phyloP scores from a whole-genome alignment of 2,797 vertebrate species.

The Schizopygopsis pylzovi region DNA sequence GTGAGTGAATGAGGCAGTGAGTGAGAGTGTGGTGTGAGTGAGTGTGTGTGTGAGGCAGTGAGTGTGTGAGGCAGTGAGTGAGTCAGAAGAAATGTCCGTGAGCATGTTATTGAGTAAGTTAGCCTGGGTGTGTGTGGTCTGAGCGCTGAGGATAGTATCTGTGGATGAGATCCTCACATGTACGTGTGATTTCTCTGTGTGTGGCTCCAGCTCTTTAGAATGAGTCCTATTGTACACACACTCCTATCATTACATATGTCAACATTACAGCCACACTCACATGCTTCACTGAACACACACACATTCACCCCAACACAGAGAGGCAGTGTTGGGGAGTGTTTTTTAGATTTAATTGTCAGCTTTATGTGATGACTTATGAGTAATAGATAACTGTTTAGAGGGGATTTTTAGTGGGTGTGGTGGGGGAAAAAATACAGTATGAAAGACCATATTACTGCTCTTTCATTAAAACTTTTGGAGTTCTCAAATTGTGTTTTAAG shows the following conservation, averaged over 20 bases:
- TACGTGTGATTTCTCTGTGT: constrained; percentile 81
- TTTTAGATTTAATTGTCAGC: constrained; percentile 1
- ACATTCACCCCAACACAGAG: constrained; percentile 42
- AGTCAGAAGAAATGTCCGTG: constrained; percentile 26
- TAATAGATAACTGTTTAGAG: too few relatives aligned
- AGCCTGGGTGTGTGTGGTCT: constrained; percentile 46
- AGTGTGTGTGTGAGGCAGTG: neutral
- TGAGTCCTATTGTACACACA: constrained; percentile 73
- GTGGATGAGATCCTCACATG: constrained; percentile 64
- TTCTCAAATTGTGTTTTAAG: too few relatives aligned
- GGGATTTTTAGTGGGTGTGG: too few relatives aligned
- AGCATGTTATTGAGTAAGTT: constrained; percentile 14
- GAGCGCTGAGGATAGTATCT: constrained; percentile 55
- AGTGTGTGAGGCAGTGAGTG: neutral
- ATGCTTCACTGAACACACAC: constrained; percentile 63
- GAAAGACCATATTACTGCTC: neutral
- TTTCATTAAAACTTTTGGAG: too few relatives aligned
- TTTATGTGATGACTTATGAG: neutral
- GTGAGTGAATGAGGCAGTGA: neutral
- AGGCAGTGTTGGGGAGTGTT: constrained; percentile 3
- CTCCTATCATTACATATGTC: constrained; percentile 77
- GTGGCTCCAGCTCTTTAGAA: constrained; percentile 73
- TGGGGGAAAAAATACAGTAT: too few relatives aligned
- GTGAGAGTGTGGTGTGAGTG: neutral
- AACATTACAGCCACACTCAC: constrained; percentile 71